These are phyloP conservation scores for Entelurus aequoreus DNA, from an alignment of 2,113 vertebrate species.

Conservation along the genomic window DNA sequence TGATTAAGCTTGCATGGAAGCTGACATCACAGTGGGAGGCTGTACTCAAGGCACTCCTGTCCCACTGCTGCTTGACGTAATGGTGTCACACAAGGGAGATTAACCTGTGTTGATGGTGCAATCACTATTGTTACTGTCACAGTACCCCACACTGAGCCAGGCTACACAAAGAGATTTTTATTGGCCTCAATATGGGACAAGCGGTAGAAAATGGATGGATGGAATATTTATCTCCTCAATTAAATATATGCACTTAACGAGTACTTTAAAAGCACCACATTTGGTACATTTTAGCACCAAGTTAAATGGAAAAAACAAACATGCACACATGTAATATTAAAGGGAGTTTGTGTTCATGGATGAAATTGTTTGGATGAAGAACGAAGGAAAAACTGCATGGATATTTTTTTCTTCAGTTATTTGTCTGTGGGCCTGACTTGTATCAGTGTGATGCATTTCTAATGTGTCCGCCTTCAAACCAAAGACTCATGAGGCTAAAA, in stretches of 20 bases:
- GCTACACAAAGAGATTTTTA: not conserved
- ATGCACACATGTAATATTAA: no score
- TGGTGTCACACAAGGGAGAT: constrained; percentile 33
- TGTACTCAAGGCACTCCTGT: constrained; percentile 45
- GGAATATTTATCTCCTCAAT: no score
- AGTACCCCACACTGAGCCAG: not conserved
- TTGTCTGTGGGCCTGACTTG: constrained; percentile 2
- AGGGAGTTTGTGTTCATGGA: not conserved
- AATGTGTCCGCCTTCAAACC: constrained; percentile 1
- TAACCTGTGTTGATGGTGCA: constrained; percentile 10
- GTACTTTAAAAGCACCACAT: no score
- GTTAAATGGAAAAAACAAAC: no score
- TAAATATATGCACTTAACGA: no score
- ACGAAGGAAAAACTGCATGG: not conserved
- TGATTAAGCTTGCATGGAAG: constrained; percentile 46
- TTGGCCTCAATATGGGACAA: not conserved
- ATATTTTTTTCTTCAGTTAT: not conserved
- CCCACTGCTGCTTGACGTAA: constrained; percentile 35
- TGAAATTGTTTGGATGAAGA: not conserved
- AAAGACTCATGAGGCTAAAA: constrained; percentile 23
- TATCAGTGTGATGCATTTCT: constrained; percentile 6
- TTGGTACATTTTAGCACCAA: no score
- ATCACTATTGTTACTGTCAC: constrained; percentile 37
- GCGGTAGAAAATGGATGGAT: no score
- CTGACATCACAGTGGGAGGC: constrained; percentile 26